These are phyloP conservation scores for Salarias fasciatus DNA, from an alignment of 2,797 vertebrate species.

Conservation along the genomic window DNA sequence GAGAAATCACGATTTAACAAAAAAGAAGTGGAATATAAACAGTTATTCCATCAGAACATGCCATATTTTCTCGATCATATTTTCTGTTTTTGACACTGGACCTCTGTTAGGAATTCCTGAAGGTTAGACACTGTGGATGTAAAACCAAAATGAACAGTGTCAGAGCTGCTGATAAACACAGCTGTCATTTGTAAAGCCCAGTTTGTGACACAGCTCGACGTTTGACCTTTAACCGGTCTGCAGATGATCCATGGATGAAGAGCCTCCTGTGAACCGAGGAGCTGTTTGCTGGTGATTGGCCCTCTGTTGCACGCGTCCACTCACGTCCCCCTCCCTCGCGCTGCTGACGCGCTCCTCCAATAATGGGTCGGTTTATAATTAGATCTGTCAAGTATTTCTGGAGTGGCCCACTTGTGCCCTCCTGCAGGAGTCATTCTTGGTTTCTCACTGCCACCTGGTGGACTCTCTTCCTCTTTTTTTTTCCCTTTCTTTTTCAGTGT, in stretches of 20 bases:
- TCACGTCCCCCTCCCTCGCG: conserved; percentile 6
- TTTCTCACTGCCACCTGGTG: conserved; percentile 81
- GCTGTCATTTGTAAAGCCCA: not conserved
- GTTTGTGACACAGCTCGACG: conserved; percentile 4
- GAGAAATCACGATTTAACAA: no score
- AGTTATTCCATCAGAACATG: no score
- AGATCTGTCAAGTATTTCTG: conserved; percentile 63
- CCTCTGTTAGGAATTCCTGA: no score
- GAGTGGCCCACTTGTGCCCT: conserved; percentile 58
- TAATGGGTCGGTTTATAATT: conserved; percentile 68
- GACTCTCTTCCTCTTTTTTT: no score
- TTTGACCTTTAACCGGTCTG: conserved; percentile 25
- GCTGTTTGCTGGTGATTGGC: conserved; percentile 23
- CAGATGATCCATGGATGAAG: conserved; percentile 17
- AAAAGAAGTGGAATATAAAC: no score
- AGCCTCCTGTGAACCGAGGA: not conserved
- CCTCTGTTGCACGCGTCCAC: conserved; percentile 16
- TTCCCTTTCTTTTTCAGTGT: conserved; percentile 13
- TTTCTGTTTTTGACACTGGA: no score
- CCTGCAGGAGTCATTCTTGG: conserved; percentile 65
- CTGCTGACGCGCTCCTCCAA: conserved; percentile 52
- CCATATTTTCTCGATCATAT: no score
- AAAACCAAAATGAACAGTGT: not conserved
- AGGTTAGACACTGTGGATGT: no score
- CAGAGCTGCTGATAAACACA: conserved; percentile 35